A percentile compares a stretch with the other conserved stretches of the same genome.
Conservation (phyloP, 2,888 invertebrate species). For the Phasia obesa region DNA sequence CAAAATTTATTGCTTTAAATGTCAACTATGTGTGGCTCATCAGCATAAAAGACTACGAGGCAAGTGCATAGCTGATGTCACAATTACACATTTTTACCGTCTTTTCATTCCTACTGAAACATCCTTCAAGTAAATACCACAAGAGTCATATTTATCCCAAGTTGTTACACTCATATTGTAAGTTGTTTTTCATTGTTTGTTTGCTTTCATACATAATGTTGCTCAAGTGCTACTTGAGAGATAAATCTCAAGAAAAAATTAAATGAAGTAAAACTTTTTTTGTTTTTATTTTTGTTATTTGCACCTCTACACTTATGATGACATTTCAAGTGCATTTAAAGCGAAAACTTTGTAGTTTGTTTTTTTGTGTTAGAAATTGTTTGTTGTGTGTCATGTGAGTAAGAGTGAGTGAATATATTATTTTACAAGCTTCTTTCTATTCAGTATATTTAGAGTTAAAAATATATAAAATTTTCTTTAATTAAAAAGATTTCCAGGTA, state of each 20-base stretch:
- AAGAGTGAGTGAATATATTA: background rate
- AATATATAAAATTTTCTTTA: background rate
- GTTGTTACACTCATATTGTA: background rate
- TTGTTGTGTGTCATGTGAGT: background rate
- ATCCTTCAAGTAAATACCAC: background rate
- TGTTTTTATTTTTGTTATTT: slow-evolving; percentile 48
- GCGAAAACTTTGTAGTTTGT: slow-evolving; percentile 46
- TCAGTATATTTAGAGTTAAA: background rate
- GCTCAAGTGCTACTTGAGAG: slow-evolving; percentile 56
- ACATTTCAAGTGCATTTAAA: slow-evolving; percentile 65
- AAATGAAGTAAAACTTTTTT: slow-evolving; percentile 46
- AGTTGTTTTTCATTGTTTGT: slow-evolving; percentile 32
- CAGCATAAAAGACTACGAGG: too few species aligned
- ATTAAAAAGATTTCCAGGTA: background rate
- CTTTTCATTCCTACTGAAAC: too few species aligned
- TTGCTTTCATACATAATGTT: slow-evolving; percentile 53
- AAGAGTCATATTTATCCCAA: background rate
- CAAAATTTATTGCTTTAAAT: too few species aligned
- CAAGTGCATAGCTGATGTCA: too few species aligned
- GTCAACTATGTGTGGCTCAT: too few species aligned
- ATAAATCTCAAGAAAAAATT: slow-evolving; percentile 54
- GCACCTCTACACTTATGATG: slow-evolving; percentile 44
- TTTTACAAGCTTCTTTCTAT: background rate
- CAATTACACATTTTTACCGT: too few species aligned
- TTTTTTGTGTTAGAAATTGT: slow-evolving; percentile 10